Percentiles rank a stretch among this genome's conserved stretches.
These are phyloP conservation scores for Cherax destructor DNA, from an alignment of 1,140 invertebrate species.

Conservation along the genomic window DNA sequence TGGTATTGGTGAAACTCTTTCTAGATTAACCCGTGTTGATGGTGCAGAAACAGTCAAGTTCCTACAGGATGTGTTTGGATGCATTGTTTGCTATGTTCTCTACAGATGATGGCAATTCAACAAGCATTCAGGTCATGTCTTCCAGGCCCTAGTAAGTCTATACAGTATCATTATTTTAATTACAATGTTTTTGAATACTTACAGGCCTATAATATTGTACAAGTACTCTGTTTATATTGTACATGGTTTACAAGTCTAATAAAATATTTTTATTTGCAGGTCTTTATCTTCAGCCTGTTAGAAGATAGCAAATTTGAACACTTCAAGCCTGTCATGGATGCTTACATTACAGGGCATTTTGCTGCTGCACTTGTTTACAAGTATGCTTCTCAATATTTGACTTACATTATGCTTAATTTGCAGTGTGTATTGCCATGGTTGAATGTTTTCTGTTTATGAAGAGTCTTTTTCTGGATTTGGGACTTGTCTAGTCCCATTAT, in stretches of 20 bases:
- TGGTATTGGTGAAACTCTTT: constrained; percentile 88
- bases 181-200: too few relatives aligned
- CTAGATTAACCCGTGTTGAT: constrained; percentile 86
- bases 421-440: too few relatives aligned
- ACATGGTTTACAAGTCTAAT: neutral
- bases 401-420: neutral
- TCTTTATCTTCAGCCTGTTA: constrained; percentile 93
- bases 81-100: constrained; percentile 96
- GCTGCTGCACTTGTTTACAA: constrained; percentile 96
- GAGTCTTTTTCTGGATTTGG: too few relatives aligned
- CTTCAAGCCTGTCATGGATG: constrained; percentile 95
- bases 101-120: constrained; percentile 93
- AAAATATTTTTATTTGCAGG: constrained; percentile 76
- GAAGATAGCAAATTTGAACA: constrained; percentile 96
- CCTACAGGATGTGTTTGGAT: constrained; percentile 95
- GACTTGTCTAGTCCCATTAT: too few relatives aligned
- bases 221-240: too few relatives aligned
- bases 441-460: too few relatives aligned
- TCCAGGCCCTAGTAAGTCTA: constrained; percentile 82
- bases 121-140: constrained; percentile 84
- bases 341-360: constrained; percentile 96
- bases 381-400: constrained; percentile 77
- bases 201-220: too few relatives aligned
- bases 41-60: constrained; percentile 97
- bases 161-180: too few relatives aligned